Evolutionary conservation across 2,888 invertebrate species (phyloP), one percentile per base, ranked within the genome.

Genomic region (Polymixis flavicincta): DNA sequence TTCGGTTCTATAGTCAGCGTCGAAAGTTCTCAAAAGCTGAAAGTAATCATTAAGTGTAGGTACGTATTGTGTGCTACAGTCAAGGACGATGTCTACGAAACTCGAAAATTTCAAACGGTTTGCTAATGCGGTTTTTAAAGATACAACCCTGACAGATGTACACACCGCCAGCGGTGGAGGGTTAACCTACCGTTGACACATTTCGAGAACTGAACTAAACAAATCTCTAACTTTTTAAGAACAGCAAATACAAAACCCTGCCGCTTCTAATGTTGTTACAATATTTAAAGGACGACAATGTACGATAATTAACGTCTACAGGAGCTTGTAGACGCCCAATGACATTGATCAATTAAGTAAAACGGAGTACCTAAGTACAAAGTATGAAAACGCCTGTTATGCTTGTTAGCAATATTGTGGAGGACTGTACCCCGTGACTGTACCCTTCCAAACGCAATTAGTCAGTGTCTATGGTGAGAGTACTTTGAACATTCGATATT

Each of bases 311-410:
- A 52, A n/a, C 28, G 32, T 65, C 8, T 45, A 32, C 11, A n/a
- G 8, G 28, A 64, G 75, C 81, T 75, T 69, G 60, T 50, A 81
- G n/a, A 19, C 42, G 22, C 28, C 63, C n/a, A 78, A 66, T 42
- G 17, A 42, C 11, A 9, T 74, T 25, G 28, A 63, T 17, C 50
- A 75, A 81, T 74, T 67, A 74, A 14, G 61, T 50, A 67, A 9
- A 66, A 50, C 55, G 32, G 28, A 59, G 42, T 32, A 45, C n/a
- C 28, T 71, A 32, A 42, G 59, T 81, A 68, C 59, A 32, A 55
- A 66, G 32, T 55, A 64, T 13, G 25, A 28, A 81, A 50, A 48
- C 6, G 45, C 45, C n/a, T 59, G n/a, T 17, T 42, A 32, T 48
- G 28, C 54, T 60, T 37, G 50, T 42, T 61, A 28, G n/a, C 19